These are phyloP conservation scores for Clusia tigrina DNA, from an alignment of 2,888 invertebrate genomes.

Conservation along the genomic window DNA sequence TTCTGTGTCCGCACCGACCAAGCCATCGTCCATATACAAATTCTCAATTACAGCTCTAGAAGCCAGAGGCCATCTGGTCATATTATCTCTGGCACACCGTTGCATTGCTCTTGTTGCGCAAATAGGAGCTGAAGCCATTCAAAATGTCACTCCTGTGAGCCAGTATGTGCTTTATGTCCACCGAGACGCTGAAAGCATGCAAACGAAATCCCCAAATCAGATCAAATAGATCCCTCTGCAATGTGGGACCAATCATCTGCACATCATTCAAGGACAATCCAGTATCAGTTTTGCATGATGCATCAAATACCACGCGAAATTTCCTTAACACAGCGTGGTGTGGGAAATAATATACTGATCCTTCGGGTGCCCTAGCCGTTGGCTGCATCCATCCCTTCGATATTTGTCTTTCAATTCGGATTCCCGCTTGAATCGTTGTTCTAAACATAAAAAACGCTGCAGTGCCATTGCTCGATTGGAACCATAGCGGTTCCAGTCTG, in stretches of 20 bases:
- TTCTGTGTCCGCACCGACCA: too few species aligned
- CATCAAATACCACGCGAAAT: conserved; percentile 19
- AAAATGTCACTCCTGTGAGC: conserved; percentile 4
- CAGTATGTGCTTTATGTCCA: background rate
- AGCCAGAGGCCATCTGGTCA: conserved; percentile 9
- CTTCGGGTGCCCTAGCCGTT: conserved; percentile 10
- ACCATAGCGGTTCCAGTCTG: background rate
- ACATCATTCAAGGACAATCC: conserved; percentile 19
- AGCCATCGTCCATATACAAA: conserved; percentile 22
- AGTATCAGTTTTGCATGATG: conserved; percentile 19
- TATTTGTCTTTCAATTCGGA: background rate
- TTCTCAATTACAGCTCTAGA: conserved; percentile 7
- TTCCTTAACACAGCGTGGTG: conserved; percentile 21
- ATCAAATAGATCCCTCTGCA: conserved; percentile 12
- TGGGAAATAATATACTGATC: background rate
- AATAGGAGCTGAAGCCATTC: conserved; percentile 19
- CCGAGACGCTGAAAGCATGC: background rate
- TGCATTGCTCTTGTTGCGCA: conserved; percentile 20
- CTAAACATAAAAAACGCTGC: conserved; percentile 9
- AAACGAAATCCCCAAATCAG: conserved; percentile 5
- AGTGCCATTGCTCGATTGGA: conserved; percentile 2
- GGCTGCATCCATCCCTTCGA: conserved; percentile 12
- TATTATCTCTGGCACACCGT: conserved; percentile 16
- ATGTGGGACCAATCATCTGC: conserved; percentile 16
- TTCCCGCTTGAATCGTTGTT: conserved; percentile 14